These are phyloP conservation scores for Xanthia togata DNA, from an alignment of 2,888 invertebrate genomes.

Conservation along the genomic window DNA sequence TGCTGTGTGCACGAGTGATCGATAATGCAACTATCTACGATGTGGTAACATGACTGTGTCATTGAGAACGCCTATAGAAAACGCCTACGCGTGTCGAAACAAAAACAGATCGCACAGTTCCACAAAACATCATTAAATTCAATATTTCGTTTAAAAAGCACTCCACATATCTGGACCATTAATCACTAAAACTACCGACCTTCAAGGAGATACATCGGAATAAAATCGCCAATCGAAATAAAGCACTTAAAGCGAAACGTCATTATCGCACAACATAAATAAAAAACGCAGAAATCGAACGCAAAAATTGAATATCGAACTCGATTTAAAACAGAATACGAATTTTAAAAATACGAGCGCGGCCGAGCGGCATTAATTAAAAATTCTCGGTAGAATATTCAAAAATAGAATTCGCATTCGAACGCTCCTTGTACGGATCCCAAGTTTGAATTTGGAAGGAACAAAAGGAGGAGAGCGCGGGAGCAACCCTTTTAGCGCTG, in stretches of 20 bases:
- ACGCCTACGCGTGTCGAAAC: conserved; percentile 79
- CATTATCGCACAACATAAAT: conserved; percentile 91
- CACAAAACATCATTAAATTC: conserved; percentile 90
- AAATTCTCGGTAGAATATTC: conserved; percentile 91
- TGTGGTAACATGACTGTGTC: conserved; percentile 77
- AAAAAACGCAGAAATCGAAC: conserved; percentile 89
- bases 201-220: conserved; percentile 89
- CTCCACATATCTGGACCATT: conserved; percentile 89
- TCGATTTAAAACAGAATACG: conserved; percentile 90
- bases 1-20: conserved; percentile 71
- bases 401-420: conserved; percentile 91
- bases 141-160: conserved; percentile 90
- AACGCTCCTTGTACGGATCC: conserved; percentile 90
- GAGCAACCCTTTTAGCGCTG: conserved; percentile 91
- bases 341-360: conserved; percentile 89
- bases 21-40: conserved; percentile 78
- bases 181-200: conserved; percentile 90
- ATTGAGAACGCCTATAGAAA: conserved; percentile 79
- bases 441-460: conserved; percentile 90
- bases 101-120: conserved; percentile 83
- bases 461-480: conserved; percentile 89
- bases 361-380: conserved; percentile 90
- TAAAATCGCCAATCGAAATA: conserved; percentile 90
- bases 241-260: conserved; percentile 91
- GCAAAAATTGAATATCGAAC: conserved; percentile 90